Evolutionary conservation across 2,797 vertebrate species (phyloP), one percentile per base, ranked within the genome.

Genomic region (Thripadectes ignobilis): DNA sequence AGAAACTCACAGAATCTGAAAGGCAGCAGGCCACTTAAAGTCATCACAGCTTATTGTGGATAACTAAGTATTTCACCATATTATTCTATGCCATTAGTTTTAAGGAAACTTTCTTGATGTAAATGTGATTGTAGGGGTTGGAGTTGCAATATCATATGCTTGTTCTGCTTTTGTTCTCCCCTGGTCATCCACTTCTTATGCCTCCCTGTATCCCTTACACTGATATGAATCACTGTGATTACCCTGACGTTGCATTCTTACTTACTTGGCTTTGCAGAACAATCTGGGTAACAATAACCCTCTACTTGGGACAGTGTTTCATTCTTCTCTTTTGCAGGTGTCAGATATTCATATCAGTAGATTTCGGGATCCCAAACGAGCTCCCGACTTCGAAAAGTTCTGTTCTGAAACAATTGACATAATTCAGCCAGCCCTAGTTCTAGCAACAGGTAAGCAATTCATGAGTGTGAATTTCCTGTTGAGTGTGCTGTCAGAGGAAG

Each of bases 321-420:
- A 34, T 74, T 91, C 84, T 81, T 88, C 49, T 92, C 84, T 95
- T 96, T 90, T 95, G 63, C 91, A 99, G 99, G 98, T 99, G 77
- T 99, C 99, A 34, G 99, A 99, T 98, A 98, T 99, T 94, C 99
- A 99, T 94, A 98, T 99, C 89, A 99, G 99, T 97, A 99, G 97
- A 74, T 99, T 99, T 97, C 98, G 79, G 34, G 99, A 99, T 97
- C 99, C 98, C 7, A 97, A 81, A 87, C 98, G 99, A 93, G 97
- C 98, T 85, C 95, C 98, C 12, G 99, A 99, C 94, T 99, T 99
- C 48, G 99, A 99, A 97, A 99, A 97, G 94, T 99, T 99, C 97
- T 99, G 99, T 97, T 98, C 98, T 8, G 98, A 99, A 97, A 99
- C 99, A 66, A 96, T 99, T 65, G 98, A 98, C 81, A 95, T 98